Conservation (phyloP, 2,113 vertebrate genomes). For the Polypterus bichir region DNA sequence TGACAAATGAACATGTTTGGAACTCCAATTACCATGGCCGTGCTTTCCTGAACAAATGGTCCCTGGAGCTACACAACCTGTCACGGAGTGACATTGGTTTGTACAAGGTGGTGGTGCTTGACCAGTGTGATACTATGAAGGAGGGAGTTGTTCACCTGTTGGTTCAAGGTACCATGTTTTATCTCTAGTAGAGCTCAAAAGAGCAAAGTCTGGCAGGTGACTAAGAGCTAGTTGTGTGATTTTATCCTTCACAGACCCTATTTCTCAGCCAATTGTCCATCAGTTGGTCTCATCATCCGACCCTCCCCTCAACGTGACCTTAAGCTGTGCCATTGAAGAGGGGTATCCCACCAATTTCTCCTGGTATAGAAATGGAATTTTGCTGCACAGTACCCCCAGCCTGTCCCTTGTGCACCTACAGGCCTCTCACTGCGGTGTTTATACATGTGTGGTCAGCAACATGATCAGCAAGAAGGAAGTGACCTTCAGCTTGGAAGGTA, state of each 20-base stretch:
- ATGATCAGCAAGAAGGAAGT: background rate
- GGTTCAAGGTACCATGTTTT: background rate
- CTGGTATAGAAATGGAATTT: conserved; percentile 1
- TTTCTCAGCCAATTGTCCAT: background rate
- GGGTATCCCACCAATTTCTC: background rate
- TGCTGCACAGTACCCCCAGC: background rate
- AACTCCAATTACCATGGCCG: background rate
- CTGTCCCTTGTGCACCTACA: background rate
- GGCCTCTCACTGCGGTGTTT: background rate
- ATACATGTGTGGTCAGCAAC: conserved; percentile 8
- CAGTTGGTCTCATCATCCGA: background rate
- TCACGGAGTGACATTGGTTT: background rate
- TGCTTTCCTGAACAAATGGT: background rate
- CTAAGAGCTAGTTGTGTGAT: background rate
- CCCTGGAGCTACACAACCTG: background rate
- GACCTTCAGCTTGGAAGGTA: background rate
- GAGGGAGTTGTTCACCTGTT: background rate
- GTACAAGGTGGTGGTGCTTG: background rate
- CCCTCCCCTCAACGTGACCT: background rate
- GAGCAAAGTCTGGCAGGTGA: background rate
- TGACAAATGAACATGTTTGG: too few species aligned
- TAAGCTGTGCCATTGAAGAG: background rate
- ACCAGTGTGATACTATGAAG: background rate
- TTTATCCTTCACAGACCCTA: conserved; percentile 1
- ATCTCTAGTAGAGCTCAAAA: background rate